Evolutionary conservation across 2,888 invertebrate genomes (phyloP).

Genomic region (Agriopis aurantiaria): DNA sequence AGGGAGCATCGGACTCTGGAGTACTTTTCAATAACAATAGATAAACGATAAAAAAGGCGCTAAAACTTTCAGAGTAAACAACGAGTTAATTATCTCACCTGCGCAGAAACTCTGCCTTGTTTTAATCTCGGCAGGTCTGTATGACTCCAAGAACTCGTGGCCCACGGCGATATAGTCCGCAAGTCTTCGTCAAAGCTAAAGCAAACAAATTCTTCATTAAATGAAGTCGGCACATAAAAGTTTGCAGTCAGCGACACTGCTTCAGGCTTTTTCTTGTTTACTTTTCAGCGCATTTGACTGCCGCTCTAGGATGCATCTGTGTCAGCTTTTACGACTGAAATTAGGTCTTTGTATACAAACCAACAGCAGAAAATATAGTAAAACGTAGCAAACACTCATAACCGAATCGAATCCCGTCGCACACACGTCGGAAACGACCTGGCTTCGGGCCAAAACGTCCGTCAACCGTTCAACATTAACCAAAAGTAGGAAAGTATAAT

Average conservation of each 20-base stretch:
- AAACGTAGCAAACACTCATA: conserved; percentile 50
- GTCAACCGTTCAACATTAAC: conserved; percentile 59
- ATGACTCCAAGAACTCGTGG: conserved; percentile 91
- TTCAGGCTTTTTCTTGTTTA: conserved; percentile 23
- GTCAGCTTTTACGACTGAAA: conserved; percentile 37
- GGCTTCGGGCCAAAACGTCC: conserved; percentile 57
- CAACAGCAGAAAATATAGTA: conserved; percentile 44
- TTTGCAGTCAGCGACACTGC: conserved; percentile 18
- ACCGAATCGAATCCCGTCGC: conserved; percentile 54
- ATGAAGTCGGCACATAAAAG: conserved; percentile 30
- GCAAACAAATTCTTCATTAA: conserved; percentile 44
- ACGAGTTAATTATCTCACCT: conserved; percentile 75
- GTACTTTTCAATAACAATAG: conserved; percentile 23
- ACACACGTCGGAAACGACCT: conserved; percentile 56
- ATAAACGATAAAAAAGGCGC: conserved; percentile 9
- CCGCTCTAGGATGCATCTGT: conserved; percentile 38
- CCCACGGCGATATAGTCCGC: conserved; percentile 91
- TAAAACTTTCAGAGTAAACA: conserved; percentile 11
- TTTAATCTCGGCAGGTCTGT: conserved; percentile 91
- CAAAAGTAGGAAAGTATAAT: conserved; percentile 53
- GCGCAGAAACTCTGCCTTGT: conserved; percentile 91
- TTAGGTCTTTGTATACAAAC: conserved; percentile 40
- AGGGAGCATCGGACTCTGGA: conserved; percentile 26
- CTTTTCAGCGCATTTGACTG: conserved; percentile 32
- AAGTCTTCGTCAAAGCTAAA: conserved; percentile 88